Percentiles rank a stretch among this genome's conserved stretches.
phyloP scores from a whole-genome alignment of 2,797 vertebrate species.

The Epinephelus malabaricus region DNA sequence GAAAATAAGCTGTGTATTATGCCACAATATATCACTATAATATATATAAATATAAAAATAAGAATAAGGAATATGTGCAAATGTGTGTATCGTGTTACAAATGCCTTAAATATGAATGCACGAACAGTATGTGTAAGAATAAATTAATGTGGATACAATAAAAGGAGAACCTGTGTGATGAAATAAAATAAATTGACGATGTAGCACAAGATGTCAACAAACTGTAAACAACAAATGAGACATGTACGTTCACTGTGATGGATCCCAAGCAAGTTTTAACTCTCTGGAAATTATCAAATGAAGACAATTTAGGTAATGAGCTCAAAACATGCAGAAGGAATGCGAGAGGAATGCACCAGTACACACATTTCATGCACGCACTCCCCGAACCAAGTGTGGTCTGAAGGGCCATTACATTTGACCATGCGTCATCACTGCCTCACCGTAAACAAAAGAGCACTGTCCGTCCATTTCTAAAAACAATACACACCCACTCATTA shows the following conservation, averaged over 20 bases:
- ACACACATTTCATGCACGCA: slow-evolving; percentile 50
- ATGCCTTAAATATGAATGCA: no score
- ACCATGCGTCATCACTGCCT: slow-evolving; percentile 63
- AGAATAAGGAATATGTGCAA: no score
- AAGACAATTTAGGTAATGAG: slow-evolving; percentile 30
- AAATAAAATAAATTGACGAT: not conserved
- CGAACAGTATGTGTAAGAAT: no score
- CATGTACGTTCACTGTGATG: not conserved
- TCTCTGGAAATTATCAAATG: not conserved
- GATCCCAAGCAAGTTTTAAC: not conserved
- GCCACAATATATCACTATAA: no score
- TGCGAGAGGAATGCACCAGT: slow-evolving; percentile 46
- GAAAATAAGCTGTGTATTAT: no score
- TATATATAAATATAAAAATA: no score
- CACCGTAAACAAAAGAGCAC: slow-evolving; percentile 66
- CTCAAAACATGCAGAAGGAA: slow-evolving; percentile 35
- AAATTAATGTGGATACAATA: not conserved
- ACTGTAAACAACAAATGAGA: not conserved
- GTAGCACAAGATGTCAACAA: not conserved
- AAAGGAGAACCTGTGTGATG: not conserved
- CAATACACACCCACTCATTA: slow-evolving; percentile 63
- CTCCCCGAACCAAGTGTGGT: slow-evolving; percentile 47
- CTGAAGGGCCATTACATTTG: slow-evolving; percentile 50
- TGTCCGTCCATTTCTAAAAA: slow-evolving; percentile 63
- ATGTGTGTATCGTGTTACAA: no score